Percentiles rank a stretch among this genome's conserved stretches.
Evolutionary conservation across 2,888 invertebrate genomes (phyloP).

Genomic region (Eupithecia pulchellata): DNA sequence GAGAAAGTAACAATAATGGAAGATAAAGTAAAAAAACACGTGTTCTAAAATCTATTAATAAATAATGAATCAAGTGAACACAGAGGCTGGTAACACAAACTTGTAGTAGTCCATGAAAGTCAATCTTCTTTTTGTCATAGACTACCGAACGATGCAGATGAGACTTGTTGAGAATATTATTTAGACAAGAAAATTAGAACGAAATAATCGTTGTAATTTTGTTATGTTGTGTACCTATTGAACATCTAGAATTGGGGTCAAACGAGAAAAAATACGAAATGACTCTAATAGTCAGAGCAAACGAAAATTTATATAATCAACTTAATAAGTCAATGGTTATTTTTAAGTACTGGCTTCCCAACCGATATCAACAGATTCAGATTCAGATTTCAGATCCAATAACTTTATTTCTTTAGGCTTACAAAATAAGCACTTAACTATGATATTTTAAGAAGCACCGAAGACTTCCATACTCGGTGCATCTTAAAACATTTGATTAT

Average conservation of each 20-base stretch:
- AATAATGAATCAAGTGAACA: conserved; percentile 39
- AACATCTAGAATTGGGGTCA: background rate
- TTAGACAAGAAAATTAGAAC: background rate
- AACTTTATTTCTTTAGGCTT: too few species aligned
- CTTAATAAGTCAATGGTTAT: too few species aligned
- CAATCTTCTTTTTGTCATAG: conserved; percentile 33
- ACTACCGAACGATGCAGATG: conserved; percentile 20
- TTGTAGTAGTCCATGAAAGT: conserved; percentile 40
- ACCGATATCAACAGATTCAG: too few species aligned
- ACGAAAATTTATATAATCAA: too few species aligned
- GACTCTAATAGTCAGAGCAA: background rate
- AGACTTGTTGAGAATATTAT: background rate
- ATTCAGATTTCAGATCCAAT: too few species aligned
- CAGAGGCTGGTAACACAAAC: conserved; percentile 36
- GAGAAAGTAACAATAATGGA: background rate
- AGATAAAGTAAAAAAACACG: conserved; percentile 25
- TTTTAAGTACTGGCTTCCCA: too few species aligned
- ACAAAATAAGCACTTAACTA: too few species aligned
- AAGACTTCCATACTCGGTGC: too few species aligned
- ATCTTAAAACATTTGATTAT: too few species aligned
- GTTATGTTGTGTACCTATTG: background rate
- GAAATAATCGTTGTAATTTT: background rate
- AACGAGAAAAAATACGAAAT: too few species aligned
- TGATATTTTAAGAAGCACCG: too few species aligned
- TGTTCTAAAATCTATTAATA: conserved; percentile 32